Percentiles rank a stretch among this genome's conserved stretches.
These are phyloP conservation scores for Ciconia maguari DNA, from an alignment of 2,113 vertebrate species.

Conservation along the genomic window DNA sequence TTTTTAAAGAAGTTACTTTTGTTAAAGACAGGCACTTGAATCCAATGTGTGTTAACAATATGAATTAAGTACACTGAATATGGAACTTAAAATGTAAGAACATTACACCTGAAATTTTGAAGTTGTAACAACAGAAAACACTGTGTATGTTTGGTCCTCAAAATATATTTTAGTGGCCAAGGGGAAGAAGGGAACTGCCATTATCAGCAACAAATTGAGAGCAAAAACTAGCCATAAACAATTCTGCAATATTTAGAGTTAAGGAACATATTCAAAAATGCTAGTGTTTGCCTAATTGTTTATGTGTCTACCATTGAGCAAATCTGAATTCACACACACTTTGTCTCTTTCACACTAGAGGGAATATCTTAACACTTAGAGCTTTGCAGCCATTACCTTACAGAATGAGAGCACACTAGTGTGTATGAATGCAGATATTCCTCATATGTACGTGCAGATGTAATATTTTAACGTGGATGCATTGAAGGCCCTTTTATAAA, in stretches of 20 bases:
- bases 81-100: not conserved
- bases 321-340: not conserved
- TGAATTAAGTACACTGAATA: not conserved
- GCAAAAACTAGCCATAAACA: not conserved
- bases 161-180: not conserved
- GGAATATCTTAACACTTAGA: not conserved
- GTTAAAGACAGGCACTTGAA: not conserved
- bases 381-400: not conserved
- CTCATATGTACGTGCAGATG: not conserved
- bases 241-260: not conserved
- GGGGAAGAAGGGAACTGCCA: not conserved
- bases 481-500: not conserved
- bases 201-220: not conserved
- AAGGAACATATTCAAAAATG: not conserved
- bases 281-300: not conserved
- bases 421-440: not conserved
- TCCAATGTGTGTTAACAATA: not conserved
- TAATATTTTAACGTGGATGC: not conserved
- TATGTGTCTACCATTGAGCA: not conserved
- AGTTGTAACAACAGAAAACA: not conserved
- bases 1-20: not conserved
- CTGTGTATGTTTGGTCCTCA: not conserved
- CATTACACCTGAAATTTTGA: not conserved
- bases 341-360: not conserved
- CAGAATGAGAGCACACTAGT: not conserved